These are phyloP conservation scores for Hydractinia echinata DNA, from an alignment of 30 jellyfish, hydroid and myxozoan genomes.

Conservation along the genomic window DNA sequence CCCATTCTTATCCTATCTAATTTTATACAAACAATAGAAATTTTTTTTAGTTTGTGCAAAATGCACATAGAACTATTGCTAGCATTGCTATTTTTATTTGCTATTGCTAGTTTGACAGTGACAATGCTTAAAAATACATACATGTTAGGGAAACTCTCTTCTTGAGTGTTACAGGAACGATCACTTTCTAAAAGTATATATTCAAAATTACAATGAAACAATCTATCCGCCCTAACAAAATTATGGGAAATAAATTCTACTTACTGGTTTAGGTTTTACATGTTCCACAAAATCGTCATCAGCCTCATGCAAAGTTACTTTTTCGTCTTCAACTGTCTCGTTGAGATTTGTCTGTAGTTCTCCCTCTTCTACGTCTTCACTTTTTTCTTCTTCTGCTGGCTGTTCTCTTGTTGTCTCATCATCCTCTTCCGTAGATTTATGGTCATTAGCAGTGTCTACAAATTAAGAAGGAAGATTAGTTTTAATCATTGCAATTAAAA, in stretches of 20 bases:
- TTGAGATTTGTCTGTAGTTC: background rate
- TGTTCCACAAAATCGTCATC: background rate
- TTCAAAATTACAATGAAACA: background rate
- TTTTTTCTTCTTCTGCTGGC: slow-evolving; percentile 17
- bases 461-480: background rate
- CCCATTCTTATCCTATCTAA: too few species aligned
- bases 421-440: background rate
- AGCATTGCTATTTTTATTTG: too few species aligned
- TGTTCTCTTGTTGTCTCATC: slow-evolving; percentile 35
- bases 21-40: too few species aligned
- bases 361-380: slow-evolving; percentile 33
- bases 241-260: background rate
- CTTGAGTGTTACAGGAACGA: slow-evolving; percentile 18
- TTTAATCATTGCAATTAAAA: background rate
- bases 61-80: too few species aligned
- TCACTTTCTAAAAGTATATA: slow-evolving; percentile 13
- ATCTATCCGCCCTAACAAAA: background rate
- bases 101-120: too few species aligned
- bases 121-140: background rate
- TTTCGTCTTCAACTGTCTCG: background rate
- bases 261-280: background rate
- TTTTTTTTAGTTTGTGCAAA: too few species aligned
- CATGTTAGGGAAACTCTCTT: slow-evolving; percentile 21
- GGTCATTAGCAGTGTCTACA: slow-evolving; percentile 13
- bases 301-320: background rate